These are phyloP conservation scores for Asarcornis scutulata DNA, from an alignment of 2,113 vertebrate species.

Conservation along the genomic window DNA sequence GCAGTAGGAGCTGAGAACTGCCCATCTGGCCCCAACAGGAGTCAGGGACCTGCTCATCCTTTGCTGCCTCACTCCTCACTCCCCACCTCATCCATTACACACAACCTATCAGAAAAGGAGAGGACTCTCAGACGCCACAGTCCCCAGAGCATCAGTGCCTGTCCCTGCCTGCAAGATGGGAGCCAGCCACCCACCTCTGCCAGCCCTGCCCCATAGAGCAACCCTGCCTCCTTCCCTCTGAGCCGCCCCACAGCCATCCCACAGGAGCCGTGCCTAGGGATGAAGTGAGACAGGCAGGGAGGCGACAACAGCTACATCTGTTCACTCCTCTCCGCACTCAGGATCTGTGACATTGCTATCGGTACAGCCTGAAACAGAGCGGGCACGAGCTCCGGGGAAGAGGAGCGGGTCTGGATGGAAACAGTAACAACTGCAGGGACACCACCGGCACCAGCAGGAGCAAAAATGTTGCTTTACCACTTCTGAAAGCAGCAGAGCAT, in stretches of 20 bases:
- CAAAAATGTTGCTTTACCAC: slow-evolving; percentile 70
- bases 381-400: slow-evolving; percentile 53
- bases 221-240: background rate
- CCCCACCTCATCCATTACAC: fast-evolving
- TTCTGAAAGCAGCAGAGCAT: slow-evolving; percentile 70
- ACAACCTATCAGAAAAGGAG: background rate
- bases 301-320: slow-evolving; percentile 46
- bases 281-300: background rate
- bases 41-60: background rate
- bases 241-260: fast-evolving
- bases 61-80: background rate
- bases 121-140: background rate
- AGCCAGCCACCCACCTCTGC: background rate
- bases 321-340: background rate
- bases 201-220: background rate
- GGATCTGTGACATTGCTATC: slow-evolving; percentile 38
- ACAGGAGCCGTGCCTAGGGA: fast-evolving
- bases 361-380: background rate
- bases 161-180: fast-evolving
- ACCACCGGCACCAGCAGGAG: slow-evolving; percentile 61
- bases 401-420: slow-evolving; percentile 14
- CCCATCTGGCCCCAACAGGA: background rate
- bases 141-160: background rate
- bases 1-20: background rate
- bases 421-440: slow-evolving; percentile 48